Evolutionary conservation across 2,797 vertebrate genomes (phyloP), one percentile per base, ranked within the genome.

Genomic region (Sarcophilus harrisii): DNA sequence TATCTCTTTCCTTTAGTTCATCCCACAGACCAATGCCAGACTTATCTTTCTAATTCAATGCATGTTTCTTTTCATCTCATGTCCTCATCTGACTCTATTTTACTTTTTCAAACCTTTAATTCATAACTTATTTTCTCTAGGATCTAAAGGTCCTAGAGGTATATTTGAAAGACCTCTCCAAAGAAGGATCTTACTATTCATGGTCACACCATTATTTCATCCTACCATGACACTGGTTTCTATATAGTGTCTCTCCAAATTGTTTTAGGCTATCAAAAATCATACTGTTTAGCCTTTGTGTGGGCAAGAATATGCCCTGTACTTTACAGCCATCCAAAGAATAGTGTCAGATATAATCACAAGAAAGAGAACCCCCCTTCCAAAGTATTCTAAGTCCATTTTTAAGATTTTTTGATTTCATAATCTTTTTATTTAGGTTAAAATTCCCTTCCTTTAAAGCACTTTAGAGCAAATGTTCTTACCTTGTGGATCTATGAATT

Each of bases 311-410:
- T 97, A 97, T 95, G 96, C 94, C 96, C 94, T 95, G 95, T 60
- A 93, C 95, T n/a, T 14, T 93, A 94, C 90, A 49, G 92, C 96
- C 96, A 49, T 18, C 16, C 91, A 97, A 97, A 98, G 96, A 98
- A 98, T 97, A 96, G 91, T 97, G 96, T 98, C 95, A 98, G 92
- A 94, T 96, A 98, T 98, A 97, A 95, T 98, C 98, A 98, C 91
- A 92, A 94, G 87, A 73, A 97, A 96, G 94, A 95, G 97, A 97
- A 93, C 92, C 97, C 96, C 93, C 95, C 96, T 93, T 95, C 13
- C 87, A 97, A 97, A 97, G 66, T 49, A 96, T 94, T 96, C 97
- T 98, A 96, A 98, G 73, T 94, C 97, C 93, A 95, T 98, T 98
- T 97, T 93, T 97, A 96, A 97, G 94, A 96, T 95, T 97, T 95